phyloP scores from a whole-genome alignment of 1,140 invertebrate genomes.

The Oryzaephilus surinamensis region DNA sequence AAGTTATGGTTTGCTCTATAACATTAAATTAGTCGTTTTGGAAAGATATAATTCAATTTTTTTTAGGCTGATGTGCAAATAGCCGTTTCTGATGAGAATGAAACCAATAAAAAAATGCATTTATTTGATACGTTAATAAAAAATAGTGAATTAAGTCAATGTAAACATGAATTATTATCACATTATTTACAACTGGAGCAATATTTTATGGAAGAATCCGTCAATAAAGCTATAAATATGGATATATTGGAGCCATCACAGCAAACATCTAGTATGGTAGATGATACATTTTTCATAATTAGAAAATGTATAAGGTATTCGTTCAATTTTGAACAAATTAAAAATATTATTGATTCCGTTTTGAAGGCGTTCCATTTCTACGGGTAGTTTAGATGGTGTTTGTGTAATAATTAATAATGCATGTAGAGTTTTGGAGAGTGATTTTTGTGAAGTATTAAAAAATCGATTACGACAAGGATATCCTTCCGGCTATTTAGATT shows the following conservation, averaged over 20 bases:
- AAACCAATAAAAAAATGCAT: conserved; percentile 42
- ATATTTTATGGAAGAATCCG: conserved; percentile 91
- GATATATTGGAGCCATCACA: conserved; percentile 58
- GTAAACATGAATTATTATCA: conserved; percentile 84
- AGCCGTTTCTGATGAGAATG: conserved; percentile 43
- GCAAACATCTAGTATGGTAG: conserved; percentile 85
- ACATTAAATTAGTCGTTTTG: conserved; percentile 3
- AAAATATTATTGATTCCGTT: not conserved
- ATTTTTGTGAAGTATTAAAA: conserved; percentile 69
- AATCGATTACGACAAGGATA: conserved; percentile 71
- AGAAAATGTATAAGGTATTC: conserved; percentile 87
- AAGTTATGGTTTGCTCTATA: conserved; percentile 54
- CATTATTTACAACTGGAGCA: conserved; percentile 89
- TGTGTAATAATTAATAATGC: conserved; percentile 96
- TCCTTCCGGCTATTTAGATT: conserved; percentile 73
- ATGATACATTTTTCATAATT: conserved; percentile 97
- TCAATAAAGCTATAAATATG: conserved; percentile 86
- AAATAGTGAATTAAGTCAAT: conserved; percentile 66
- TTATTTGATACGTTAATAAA: conserved; percentile 60
- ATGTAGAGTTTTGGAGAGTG: conserved; percentile 76
- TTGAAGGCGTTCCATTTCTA: conserved; percentile 70
- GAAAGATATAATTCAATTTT: conserved; percentile 5
- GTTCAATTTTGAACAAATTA: not conserved
- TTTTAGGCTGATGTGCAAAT: conserved; percentile 60
- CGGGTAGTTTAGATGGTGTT: conserved; percentile 86